Base-by-base conservation (phyloP, 2,113 vertebrate genomes). In the Crotalus tigris region DNA sequence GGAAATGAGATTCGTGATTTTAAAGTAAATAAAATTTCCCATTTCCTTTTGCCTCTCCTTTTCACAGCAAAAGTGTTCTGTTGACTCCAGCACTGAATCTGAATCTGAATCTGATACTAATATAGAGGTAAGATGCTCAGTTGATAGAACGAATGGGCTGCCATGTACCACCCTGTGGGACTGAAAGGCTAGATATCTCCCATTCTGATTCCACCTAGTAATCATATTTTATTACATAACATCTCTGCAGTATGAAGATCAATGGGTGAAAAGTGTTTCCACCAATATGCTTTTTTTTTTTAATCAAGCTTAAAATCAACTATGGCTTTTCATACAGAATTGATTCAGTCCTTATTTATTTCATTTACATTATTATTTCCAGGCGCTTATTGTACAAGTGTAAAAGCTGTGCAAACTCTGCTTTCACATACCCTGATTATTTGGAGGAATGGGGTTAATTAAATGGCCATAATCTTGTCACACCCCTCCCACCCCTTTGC, bases 31-130 rank as follows among this genome's bases (percentile, higher is more conserved):
- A 21, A 49, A n/a, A n/a, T 85, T 93, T 61, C 53, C 33, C 75
- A 44, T 81, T 81, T 24, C 58, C 29, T 17, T 21, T 39, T 90
- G 29, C 23, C 7, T 9, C 94, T 51, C 39, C 89, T 51, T 90
- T 88, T 92, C 87, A 51, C 93, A 97, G 97, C 91, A 92, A 95
- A 98, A 98, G 97, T 98, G 98, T 91, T 96, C 95, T 92, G 96
- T 98, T 91, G 98, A 98, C 89, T 98, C 98, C 24, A 99, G 98
- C 92, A 97, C 98, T 0, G 98, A 98, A 91, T 98, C 98, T 0
- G 98, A 98, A 91, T 98, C 98, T 0, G 98, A 98, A 94, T 97
- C 98, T 0, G 98, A 98, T 94, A 96, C 96, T 75, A 97, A 96
- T 0, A 39, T 46, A 0, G 97, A 98, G 98, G 98, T 98, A 97